Conservation (phyloP, 2,888 invertebrate species). For the Cordilura impudica region DNA sequence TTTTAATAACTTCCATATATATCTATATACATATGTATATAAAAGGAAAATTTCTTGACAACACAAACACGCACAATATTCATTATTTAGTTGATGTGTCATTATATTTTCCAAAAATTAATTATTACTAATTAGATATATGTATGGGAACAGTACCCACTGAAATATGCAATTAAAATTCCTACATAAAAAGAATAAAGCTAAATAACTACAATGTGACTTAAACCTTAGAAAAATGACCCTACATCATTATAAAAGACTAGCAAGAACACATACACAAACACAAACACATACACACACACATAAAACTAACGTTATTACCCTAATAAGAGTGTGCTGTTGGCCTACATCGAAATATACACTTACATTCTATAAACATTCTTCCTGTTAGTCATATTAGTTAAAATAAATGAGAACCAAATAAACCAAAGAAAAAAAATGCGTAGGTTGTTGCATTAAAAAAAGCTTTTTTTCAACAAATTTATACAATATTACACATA, state of each 20-base stretch:
- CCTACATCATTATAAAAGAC: too few relatives aligned
- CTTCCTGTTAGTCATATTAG: conserved; percentile 1
- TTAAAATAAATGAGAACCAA: background rate
- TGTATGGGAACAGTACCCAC: conserved; percentile 1
- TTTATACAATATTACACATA: too few relatives aligned
- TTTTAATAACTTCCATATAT: too few relatives aligned
- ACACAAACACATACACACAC: too few relatives aligned
- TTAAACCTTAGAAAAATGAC: too few relatives aligned
- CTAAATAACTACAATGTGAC: background rate
- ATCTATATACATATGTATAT: too few relatives aligned
- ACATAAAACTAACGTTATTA: background rate
- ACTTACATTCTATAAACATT: conserved; percentile 3
- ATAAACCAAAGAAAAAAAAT: conserved; percentile 14
- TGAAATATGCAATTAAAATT: background rate
- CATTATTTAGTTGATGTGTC: too few relatives aligned
- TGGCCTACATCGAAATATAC: background rate
- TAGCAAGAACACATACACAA: too few relatives aligned
- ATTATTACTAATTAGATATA: conserved; percentile 31
- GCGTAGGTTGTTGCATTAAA: conserved; percentile 50
- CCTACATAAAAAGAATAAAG: conserved; percentile 5
- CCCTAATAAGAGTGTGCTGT: background rate
- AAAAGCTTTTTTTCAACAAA: too few relatives aligned
- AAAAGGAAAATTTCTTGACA: background rate
- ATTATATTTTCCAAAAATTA: conserved; percentile 22
- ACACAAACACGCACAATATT: too few relatives aligned